phyloP scores from a whole-genome alignment of 2,797 vertebrate species.

The Ispidina lecontei region DNA sequence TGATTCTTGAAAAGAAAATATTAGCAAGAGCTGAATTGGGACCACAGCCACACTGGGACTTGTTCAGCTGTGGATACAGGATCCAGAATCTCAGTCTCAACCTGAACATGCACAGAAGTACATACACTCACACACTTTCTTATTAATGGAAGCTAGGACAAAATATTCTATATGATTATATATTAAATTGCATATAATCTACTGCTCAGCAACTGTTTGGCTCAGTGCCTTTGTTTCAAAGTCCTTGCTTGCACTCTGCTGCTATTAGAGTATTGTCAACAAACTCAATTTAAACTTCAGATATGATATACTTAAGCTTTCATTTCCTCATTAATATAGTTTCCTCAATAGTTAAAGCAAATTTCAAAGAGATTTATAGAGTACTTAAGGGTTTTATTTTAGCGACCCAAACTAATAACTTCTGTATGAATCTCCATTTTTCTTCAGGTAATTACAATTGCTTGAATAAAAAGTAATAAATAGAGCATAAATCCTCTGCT shows the following conservation, averaged over 20 bases:
- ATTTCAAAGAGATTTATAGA: conserved; percentile 40
- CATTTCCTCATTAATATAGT: conserved; percentile 35
- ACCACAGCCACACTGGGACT: not conserved
- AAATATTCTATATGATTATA: not conserved
- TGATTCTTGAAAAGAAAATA: not conserved
- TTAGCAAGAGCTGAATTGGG: not conserved
- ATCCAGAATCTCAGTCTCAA: not conserved
- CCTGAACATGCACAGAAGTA: rapidly evolving
- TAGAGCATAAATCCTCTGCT: conserved; percentile 23
- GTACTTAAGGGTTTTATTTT: not conserved
- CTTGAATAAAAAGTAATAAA: conserved; percentile 59
- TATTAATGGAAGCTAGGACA: not conserved
- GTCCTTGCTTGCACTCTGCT: not conserved
- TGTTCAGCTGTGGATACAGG: not conserved
- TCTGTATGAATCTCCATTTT: not conserved
- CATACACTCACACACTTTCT: not conserved
- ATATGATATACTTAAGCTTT: conserved; percentile 25
- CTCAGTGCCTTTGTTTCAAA: not conserved
- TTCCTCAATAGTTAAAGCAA: conserved; percentile 14
- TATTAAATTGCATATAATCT: not conserved
- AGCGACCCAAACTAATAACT: conserved; percentile 11
- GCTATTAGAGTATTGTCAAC: not conserved
- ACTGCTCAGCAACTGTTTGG: not conserved
- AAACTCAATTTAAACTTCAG: conserved; percentile 29
- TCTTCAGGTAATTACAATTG: conserved; percentile 30